Base-by-base conservation (phyloP, 2,797 vertebrate species). In the Urophycis tenuis region DNA sequence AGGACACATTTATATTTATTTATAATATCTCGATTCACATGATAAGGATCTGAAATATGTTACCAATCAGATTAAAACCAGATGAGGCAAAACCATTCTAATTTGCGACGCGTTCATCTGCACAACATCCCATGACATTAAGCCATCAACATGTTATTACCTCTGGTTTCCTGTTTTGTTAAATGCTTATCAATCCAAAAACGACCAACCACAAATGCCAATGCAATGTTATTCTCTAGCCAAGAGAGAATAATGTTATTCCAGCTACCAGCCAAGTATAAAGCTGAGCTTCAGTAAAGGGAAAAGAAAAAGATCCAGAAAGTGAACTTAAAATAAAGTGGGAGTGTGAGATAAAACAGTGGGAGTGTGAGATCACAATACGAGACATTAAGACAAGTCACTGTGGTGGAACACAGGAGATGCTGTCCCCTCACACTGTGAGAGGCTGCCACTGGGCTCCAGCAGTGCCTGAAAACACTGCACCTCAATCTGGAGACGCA, bases 391-490 rank as follows among this genome's bases (percentile, higher is more conserved):
- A 67, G 60, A 83, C 84, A 85, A 88, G 76, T 81, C 81, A 85
- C 78, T 35, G 78, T n/a, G 82, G 75, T 80, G 74, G 75, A 85
- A 85, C 73, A 53, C 69, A 85, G 45, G 77, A 84, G 73, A 76
- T 74, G 41, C 33, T 67, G 74, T 83, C 80, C 75, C 81, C 29
- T 60, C 31, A 60, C 41, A 74, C 53, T 73, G 67, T 74, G 73
- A 80, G 70, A 60, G 60, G 60, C 60, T 67, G 60, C 9, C 60
- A 67, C 60, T 9, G 25, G 88, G 88, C 89, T 90, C 90, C 90
- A 91, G 79, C 85, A 90, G 84, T 87, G 90, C 90, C 83, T 91
- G 89, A 90, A 90, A 91, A 88, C 87, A 89, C 83, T 83, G 84
- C 82, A 89, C 84, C 35, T 67, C 89, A 88, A 89, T 83, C 87